phyloP scores from a whole-genome alignment of 2,113 vertebrate species.

The Syngnathus floridae region DNA sequence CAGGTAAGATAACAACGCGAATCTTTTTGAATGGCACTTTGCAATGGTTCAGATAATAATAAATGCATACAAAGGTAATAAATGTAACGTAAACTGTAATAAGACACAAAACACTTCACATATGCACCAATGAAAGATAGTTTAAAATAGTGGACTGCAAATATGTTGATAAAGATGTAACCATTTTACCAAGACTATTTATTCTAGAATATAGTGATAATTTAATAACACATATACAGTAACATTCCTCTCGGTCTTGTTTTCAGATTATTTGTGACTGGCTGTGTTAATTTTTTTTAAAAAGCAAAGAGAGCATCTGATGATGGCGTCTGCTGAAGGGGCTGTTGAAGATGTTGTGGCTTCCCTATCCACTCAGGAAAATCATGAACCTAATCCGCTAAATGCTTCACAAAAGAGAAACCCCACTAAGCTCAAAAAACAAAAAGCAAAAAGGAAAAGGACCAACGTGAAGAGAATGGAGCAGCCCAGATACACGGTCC shows the following conservation, averaged over 20 bases:
- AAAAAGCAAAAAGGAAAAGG: conserved; percentile 57
- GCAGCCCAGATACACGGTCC: conserved; percentile 56
- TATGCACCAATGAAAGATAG: background rate
- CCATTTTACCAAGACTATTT: background rate
- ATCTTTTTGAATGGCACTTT: background rate
- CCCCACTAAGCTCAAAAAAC: background rate
- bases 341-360: conserved; percentile 2
- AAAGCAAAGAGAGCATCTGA: conserved; percentile 10
- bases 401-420: conserved; percentile 51
- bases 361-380: conserved; percentile 4
- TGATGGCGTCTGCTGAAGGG: conserved; percentile 33
- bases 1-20: background rate
- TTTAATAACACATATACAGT: background rate
- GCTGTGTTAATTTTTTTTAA: background rate
- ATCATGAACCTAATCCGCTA: conserved; percentile 16
- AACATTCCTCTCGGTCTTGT: background rate
- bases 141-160: background rate
- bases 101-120: background rate
- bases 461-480: conserved; percentile 12
- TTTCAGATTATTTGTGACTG: conserved; percentile 18
- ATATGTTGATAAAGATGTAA: background rate
- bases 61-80: background rate
- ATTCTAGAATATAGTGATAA: background rate
- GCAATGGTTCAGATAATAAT: background rate
- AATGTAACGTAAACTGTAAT: background rate